Base-by-base conservation (phyloP, 1,140 invertebrate genomes). In the Daktulosphaira vitifoliae region DNA sequence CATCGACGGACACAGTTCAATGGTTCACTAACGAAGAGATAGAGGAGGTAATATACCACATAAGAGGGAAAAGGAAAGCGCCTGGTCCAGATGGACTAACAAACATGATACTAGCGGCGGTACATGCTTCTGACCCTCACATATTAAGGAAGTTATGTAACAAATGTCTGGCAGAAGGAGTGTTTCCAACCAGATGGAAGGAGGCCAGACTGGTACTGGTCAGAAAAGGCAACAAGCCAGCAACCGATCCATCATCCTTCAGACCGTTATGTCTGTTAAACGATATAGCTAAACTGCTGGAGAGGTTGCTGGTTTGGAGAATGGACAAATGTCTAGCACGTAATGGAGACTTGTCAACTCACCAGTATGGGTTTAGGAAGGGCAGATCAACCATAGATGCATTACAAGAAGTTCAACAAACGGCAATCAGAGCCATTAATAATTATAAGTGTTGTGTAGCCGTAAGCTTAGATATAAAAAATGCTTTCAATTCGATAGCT, bases 241-340 rank as follows among this genome's bases (percentile, higher is more conserved):
- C 33, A 4, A 52, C 56, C 0, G 46, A 38, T 1, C 20, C 67
- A 3, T 33, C 50, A 7, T 66, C 64, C 9, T 69, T 68, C 48
- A 66, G 70, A 42, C 68, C 71, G 23, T 53, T 72, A 9, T 68
- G 68, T 25, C 50, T 71, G 25, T 49, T 69, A 11, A 50, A 71
- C 50, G 38, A 15, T 11, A 20, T 64, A 1, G 62, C 67, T 3
- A 70, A 71, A 51, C 44, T 71, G 2, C 23, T 67, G 5, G 69
- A 72, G 49, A 52, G 22, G 15, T 1, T 38, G 2, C 23, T 25
- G 29, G 23, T 5, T 29, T 16, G 22, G 7, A 26, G 38, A 15
- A 6, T 18, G 20, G 4, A 48, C 18, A 18, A 18, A 7, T 16
- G 44, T 6, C 18, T 20, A 3, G 7, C 29, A 16, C 29, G 5